phyloP scores from a whole-genome alignment of 2,113 vertebrate genomes.

The Coryphaenoides rupestris region DNA sequence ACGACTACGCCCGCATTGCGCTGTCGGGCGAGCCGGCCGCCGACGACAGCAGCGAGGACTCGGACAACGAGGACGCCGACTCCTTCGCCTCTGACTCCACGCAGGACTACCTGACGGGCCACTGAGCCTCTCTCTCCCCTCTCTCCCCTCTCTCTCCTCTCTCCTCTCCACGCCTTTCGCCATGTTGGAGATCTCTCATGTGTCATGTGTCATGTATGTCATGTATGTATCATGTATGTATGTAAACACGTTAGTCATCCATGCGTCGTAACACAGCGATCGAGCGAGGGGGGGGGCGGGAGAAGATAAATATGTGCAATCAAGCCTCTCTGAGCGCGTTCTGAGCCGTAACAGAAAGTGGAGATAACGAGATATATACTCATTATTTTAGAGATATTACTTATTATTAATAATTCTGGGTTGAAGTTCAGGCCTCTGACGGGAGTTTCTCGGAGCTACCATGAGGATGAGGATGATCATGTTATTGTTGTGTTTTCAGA shows the following conservation, averaged over 20 bases:
- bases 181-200: too few species aligned
- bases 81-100: conserved; percentile 98
- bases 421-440: too few species aligned
- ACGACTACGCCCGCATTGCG: conserved; percentile 96
- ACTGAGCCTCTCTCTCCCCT: conserved; percentile 69
- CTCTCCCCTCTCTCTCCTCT: too few species aligned
- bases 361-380: conserved; percentile 58
- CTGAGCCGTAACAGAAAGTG: conserved; percentile 43
- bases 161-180: too few species aligned
- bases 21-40: conserved; percentile 90
- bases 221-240: too few species aligned
- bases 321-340: conserved; percentile 64
- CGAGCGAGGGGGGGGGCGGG: conserved; percentile 34
- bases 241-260: conserved; percentile 26
- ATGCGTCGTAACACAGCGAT: conserved; percentile 50
- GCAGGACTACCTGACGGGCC: conserved; percentile 94
- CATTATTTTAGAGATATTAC: conserved; percentile 35
- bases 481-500: conserved; percentile 78
- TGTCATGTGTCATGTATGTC: too few species aligned
- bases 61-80: conserved; percentile 96
- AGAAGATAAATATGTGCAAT: conserved; percentile 59
- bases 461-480: conserved; percentile 59
- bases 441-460: too few species aligned
- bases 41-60: conserved; percentile 94
- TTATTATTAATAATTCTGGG: conserved; percentile 44